These are phyloP conservation scores for Anguilla rostrata DNA, from an alignment of 2,113 vertebrate species.

Conservation along the genomic window DNA sequence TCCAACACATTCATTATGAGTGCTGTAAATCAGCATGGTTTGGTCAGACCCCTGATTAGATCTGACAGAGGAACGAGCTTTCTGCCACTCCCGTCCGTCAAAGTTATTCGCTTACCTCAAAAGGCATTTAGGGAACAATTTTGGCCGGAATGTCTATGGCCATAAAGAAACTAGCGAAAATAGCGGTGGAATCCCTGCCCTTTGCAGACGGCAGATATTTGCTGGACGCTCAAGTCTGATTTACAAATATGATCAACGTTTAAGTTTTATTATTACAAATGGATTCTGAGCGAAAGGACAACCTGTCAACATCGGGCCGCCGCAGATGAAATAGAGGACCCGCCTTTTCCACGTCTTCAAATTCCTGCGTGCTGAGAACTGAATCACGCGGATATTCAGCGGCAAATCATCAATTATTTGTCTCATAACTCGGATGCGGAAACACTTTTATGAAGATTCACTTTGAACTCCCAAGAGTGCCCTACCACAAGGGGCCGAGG, in stretches of 20 bases:
- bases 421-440: not conserved
- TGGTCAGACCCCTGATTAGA: conserved; percentile 7
- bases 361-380: not conserved
- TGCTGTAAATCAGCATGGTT: conserved; percentile 26
- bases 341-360: not conserved
- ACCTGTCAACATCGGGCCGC: not conserved
- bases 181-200: not conserved
- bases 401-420: not conserved
- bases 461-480: not conserved
- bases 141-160: not conserved
- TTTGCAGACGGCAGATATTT: not conserved
- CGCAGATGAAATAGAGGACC: not conserved
- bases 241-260: not conserved
- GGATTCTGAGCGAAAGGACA: not conserved
- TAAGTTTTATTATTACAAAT: not conserved
- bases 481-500: not conserved
- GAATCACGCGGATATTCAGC: not conserved
- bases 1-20: conserved; percentile 3
- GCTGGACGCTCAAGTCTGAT: not conserved
- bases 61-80: conserved; percentile 20
- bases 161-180: conserved; percentile 10
- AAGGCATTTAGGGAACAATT: conserved; percentile 8
- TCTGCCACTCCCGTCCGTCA: conserved; percentile 25
- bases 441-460: not conserved
- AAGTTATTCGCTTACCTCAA: conserved; percentile 2